These are phyloP conservation scores for Liposcelis brunnea DNA, from an alignment of 2,888 invertebrate genomes.

Conservation along the genomic window DNA sequence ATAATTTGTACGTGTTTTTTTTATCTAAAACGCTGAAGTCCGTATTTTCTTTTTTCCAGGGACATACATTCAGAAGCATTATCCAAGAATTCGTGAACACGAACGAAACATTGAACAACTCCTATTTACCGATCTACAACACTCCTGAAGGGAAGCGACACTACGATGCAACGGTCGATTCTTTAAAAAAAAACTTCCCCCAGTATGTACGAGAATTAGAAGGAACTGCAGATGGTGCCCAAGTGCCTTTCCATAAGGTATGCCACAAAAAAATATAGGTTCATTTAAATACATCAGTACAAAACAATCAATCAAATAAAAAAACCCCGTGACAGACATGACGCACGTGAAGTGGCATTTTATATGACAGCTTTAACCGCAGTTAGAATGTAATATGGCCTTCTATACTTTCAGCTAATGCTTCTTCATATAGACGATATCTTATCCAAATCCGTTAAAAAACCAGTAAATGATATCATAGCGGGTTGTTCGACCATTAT, in stretches of 20 bases:
- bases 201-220: conserved; percentile 68
- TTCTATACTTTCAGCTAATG: conserved; percentile 44
- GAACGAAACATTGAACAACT: conserved; percentile 43
- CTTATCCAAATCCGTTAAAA: conserved; percentile 39
- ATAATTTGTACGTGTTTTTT: neutral
- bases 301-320: too few species aligned
- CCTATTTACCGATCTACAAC: conserved; percentile 51
- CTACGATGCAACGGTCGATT: conserved; percentile 56
- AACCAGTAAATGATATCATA: conserved; percentile 31
- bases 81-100: conserved; percentile 49
- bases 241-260: conserved; percentile 69
- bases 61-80: conserved; percentile 54
- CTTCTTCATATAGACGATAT: conserved; percentile 72
- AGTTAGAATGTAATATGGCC: neutral
- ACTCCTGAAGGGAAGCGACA: conserved; percentile 48
- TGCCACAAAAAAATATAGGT: conserved; percentile 14
- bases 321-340: too few species aligned
- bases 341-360: too few species aligned
- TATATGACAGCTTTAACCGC: neutral
- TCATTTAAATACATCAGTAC: conserved; percentile 2
- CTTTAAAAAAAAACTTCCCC: conserved; percentile 52
- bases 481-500: conserved; percentile 65
- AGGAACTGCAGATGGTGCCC: conserved; percentile 72
- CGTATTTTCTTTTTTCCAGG: conserved; percentile 39
- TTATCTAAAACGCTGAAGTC: conserved; percentile 6